Evolutionary conservation across 2,888 invertebrate genomes (phyloP).

Genomic region (Harmothoe impar): DNA sequence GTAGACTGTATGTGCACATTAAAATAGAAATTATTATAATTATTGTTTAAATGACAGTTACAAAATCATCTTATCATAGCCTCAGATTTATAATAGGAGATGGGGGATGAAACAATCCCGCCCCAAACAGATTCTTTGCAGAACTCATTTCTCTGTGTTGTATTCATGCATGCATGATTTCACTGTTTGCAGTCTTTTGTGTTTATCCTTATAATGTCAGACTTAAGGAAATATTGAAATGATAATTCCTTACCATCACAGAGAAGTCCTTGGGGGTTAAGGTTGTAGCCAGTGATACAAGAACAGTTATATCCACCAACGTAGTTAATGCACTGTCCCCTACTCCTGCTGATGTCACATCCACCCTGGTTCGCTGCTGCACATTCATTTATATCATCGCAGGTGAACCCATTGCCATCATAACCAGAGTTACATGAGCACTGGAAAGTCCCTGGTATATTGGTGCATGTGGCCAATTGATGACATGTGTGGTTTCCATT

Average conservation of each 20-base stretch:
- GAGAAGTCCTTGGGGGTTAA: background rate
- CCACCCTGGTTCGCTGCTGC: conserved; percentile 17
- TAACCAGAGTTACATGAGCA: conserved; percentile 51
- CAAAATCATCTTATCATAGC: no score
- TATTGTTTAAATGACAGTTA: no score
- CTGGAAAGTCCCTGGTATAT: background rate
- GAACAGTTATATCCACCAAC: conserved; percentile 33
- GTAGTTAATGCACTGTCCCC: conserved; percentile 29
- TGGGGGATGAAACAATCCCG: no score
- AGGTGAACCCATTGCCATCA: background rate
- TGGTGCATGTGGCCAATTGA: conserved; percentile 15
- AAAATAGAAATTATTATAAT: no score
- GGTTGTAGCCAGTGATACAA: background rate
- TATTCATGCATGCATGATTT: no score
- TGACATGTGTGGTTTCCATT: conserved; percentile 8
- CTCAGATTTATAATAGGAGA: no score
- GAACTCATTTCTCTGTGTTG: no score
- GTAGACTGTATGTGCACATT: no score
- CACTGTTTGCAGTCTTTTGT: no score
- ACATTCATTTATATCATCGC: conserved; percentile 45
- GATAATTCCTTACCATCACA: conserved; percentile 54
- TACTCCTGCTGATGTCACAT: conserved; percentile 66
- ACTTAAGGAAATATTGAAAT: no score
- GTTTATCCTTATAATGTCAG: no score
- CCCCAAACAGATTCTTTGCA: no score